Percentiles rank a stretch among this genome's conserved stretches.
These are phyloP conservation scores for Sakesphorus luctuosus DNA, from an alignment of 2,113 vertebrate species.

Conservation along the genomic window DNA sequence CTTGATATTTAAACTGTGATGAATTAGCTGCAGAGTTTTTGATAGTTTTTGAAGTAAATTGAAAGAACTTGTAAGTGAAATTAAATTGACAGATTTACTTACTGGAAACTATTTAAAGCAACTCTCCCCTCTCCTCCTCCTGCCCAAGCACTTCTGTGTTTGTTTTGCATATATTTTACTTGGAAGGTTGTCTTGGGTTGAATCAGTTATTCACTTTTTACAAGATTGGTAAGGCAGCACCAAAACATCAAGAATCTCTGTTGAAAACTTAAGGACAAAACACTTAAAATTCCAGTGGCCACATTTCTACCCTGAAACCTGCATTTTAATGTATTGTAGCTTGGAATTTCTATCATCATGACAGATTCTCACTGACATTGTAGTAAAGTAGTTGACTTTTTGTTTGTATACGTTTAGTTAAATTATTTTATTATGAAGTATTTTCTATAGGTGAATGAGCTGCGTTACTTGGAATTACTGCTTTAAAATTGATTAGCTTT, in stretches of 20 bases:
- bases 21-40: background rate
- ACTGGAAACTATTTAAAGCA: background rate
- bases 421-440: background rate
- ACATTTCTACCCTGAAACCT: background rate
- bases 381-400: background rate
- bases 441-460: background rate
- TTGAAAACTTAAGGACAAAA: background rate
- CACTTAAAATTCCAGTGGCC: background rate
- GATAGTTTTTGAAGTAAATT: background rate
- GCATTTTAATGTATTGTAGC: background rate
- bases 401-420: background rate
- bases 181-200: background rate
- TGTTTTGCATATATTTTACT: background rate
- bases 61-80: background rate
- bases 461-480: background rate
- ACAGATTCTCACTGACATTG: background rate
- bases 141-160: background rate
- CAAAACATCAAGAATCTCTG: rapidly evolving
- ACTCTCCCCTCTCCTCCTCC: background rate
- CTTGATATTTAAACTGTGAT: background rate
- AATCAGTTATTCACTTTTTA: background rate
- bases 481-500: background rate
- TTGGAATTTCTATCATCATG: background rate
- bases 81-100: background rate
- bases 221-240: background rate